These are phyloP conservation scores for Chrysotoxum bicinctum DNA, from an alignment of 2,888 invertebrate genomes.

Conservation along the genomic window DNA sequence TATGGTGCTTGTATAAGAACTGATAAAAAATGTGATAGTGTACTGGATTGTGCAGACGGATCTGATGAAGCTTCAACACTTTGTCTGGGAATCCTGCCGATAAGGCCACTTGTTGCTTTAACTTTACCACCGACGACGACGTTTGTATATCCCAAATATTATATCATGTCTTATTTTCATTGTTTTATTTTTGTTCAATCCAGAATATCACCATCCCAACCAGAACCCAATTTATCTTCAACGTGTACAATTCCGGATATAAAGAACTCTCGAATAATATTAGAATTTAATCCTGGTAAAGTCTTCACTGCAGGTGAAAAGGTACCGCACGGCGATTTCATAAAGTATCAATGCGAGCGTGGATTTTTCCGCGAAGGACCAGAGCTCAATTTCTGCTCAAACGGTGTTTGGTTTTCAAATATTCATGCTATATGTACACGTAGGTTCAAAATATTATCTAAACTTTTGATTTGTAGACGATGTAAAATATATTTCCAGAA, in stretches of 20 bases:
- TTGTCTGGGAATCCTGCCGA: conserved; percentile 51
- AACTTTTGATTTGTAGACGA: background rate
- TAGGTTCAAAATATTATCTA: background rate
- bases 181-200: background rate
- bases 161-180: background rate
- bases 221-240: background rate
- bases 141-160: background rate
- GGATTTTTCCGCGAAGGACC: conserved; percentile 20
- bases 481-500: conserved; percentile 15
- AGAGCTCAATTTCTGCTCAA: conserved; percentile 9
- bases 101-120: background rate
- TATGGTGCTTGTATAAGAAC: conserved; percentile 75
- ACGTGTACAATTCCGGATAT: conserved; percentile 20
- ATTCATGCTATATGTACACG: conserved; percentile 13
- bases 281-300: background rate
- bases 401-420: background rate
- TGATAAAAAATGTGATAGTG: conserved; percentile 72
- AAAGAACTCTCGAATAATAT: conserved; percentile 1
- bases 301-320: background rate
- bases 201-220: background rate
- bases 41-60: conserved; percentile 74
- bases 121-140: background rate
- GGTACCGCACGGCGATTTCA: background rate
- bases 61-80: conserved; percentile 74
- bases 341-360: conserved; percentile 7